These are phyloP conservation scores for Poeciliopsis infans DNA, from an alignment of 2,797 vertebrate species.

Conservation along the genomic window DNA sequence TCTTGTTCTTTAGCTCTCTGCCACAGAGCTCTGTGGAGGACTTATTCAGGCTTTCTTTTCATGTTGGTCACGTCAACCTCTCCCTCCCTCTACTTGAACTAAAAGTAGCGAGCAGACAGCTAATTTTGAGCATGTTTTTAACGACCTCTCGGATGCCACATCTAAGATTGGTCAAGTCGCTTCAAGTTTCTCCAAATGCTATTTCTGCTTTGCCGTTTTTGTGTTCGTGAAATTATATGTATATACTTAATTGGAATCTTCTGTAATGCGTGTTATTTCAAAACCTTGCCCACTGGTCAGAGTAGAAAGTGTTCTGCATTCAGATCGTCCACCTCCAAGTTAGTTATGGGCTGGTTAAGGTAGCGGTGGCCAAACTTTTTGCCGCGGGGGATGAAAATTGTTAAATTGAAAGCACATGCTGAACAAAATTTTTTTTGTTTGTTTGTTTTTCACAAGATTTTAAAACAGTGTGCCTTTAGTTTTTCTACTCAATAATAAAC, in stretches of 20 bases:
- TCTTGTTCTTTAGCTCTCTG: slow-evolving; percentile 29
- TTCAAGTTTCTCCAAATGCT: slow-evolving; percentile 33
- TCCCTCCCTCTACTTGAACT: slow-evolving; percentile 19
- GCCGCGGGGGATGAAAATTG: no score
- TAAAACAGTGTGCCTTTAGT: no score
- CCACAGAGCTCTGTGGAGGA: slow-evolving; percentile 18
- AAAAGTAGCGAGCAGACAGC: slow-evolving; percentile 10
- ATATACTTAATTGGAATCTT: slow-evolving; percentile 1
- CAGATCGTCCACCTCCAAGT: background rate
- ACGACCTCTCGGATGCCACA: slow-evolving; percentile 30
- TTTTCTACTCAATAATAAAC: no score
- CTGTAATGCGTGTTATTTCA: background rate
- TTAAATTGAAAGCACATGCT: background rate
- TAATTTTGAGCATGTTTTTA: slow-evolving; percentile 36
- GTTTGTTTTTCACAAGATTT: no score
- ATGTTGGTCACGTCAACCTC: slow-evolving; percentile 8
- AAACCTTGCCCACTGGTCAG: background rate
- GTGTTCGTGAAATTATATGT: slow-evolving; percentile 8
- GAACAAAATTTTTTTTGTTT: no score
- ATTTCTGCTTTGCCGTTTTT: slow-evolving; percentile 49
- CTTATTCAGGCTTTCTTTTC: slow-evolving; percentile 19
- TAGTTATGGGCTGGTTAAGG: background rate
- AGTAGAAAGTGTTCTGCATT: background rate
- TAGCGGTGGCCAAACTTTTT: background rate
- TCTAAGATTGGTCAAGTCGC: slow-evolving; percentile 20